phyloP scores from a whole-genome alignment of 1,140 invertebrate genomes.

The Holcopasites calliopsidis region DNA sequence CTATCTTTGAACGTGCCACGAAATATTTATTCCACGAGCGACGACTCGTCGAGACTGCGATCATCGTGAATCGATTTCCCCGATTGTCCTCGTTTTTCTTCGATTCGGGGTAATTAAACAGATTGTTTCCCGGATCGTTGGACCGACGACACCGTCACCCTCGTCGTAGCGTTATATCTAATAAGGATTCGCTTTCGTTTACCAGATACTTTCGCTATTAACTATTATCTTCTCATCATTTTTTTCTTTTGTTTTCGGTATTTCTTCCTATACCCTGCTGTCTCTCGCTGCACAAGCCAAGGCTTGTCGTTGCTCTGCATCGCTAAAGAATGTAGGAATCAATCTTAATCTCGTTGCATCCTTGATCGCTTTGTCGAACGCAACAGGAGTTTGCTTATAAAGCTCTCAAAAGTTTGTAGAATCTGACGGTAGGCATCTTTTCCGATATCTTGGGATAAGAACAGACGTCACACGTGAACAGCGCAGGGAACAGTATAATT shows the following conservation, averaged over 20 bases:
- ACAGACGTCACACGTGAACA: too few species aligned
- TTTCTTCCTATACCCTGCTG: conserved; percentile 42
- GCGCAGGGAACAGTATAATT: too few species aligned
- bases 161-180: not conserved
- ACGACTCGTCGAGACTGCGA: not conserved
- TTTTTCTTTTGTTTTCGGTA: not conserved
- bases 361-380: too few species aligned
- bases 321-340: not conserved
- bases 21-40: conserved; percentile 40
- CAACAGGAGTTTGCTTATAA: too few species aligned
- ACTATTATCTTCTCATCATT: not conserved
- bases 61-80: not conserved
- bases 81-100: not conserved
- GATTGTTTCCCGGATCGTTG: not conserved
- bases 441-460: too few species aligned
- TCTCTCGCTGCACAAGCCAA: conserved; percentile 54
- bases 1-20: conserved; percentile 55
- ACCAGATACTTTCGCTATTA: not conserved
- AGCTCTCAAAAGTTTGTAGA: too few species aligned
- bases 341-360: not conserved
- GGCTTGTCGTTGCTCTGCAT: conserved; percentile 43
- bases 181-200: not conserved
- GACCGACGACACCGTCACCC: conserved; percentile 6
- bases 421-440: too few species aligned
- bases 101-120: not conserved